A percentile compares a stretch with the other conserved stretches of the same genome.
Conservation (phyloP, 1,140 invertebrate genomes). For the Mycetomoellerius zeteki region DNA sequence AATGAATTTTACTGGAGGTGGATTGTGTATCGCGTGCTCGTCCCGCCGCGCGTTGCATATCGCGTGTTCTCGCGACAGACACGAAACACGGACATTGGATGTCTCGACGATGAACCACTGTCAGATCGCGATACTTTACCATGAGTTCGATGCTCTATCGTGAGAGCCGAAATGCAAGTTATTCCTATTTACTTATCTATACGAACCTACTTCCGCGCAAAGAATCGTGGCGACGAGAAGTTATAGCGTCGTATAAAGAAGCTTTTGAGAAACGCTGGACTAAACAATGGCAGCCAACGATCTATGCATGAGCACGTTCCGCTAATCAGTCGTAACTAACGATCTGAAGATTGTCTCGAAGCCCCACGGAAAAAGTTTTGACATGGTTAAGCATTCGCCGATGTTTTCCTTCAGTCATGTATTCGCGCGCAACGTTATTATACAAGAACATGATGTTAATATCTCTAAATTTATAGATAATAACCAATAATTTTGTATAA, state of each 20-base stretch:
- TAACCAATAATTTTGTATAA: slow-evolving; percentile 26
- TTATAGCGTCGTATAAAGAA: background rate
- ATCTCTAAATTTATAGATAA: slow-evolving; percentile 38
- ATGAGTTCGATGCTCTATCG: background rate
- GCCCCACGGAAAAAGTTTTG: slow-evolving; percentile 61
- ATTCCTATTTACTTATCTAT: background rate
- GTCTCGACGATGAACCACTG: background rate
- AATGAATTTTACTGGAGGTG: slow-evolving; percentile 59
- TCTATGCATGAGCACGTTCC: slow-evolving; percentile 78
- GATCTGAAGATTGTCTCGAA: slow-evolving; percentile 63
- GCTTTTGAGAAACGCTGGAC: slow-evolving; percentile 32
- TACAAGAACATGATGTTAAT: slow-evolving; percentile 51
- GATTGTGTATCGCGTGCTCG: slow-evolving; percentile 74
- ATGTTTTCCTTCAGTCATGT: background rate
- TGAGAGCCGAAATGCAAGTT: background rate
- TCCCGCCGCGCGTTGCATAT: slow-evolving; percentile 28
- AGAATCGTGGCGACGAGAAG: background rate
- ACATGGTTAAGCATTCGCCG: slow-evolving; percentile 27
- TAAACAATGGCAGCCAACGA: slow-evolving; percentile 63
- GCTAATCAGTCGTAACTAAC: slow-evolving; percentile 74
- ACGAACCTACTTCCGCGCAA: background rate
- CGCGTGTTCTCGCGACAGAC: slow-evolving; percentile 45
- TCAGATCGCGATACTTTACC: background rate
- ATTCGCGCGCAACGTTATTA: slow-evolving; percentile 47
- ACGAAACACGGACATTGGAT: slow-evolving; percentile 53